Evolutionary conservation across 2,113 vertebrate genomes (phyloP), one percentile per base, ranked within the genome.

Genomic region (Stegastes partitus): DNA sequence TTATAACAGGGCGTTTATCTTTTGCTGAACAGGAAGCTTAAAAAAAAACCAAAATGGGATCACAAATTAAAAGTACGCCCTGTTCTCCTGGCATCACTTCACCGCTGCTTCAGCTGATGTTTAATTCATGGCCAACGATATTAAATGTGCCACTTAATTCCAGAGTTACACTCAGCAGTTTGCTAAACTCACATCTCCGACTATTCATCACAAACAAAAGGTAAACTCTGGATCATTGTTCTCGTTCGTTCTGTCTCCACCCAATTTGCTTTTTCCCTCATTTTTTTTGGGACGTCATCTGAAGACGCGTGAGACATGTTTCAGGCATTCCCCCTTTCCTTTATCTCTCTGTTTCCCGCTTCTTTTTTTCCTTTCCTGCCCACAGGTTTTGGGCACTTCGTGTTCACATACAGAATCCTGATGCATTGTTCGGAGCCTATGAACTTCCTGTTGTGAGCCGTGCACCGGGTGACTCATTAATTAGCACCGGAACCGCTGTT

Each of bases 401-500:
- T 83, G 87, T 92, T 87, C 87, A 69, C 56, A 79, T 71, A 26
- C 31, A 67, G 68, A 54, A 66, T 54, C 63, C 66, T 23, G 49
- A 11, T 63, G 82, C 80, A 93, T 94, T 94, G 93, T 94, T 94
- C 67, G 26, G 72, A 39, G 57, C 47, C 61, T 64, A 59, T 82
- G 68, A 75, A 64, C 89, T 93, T 95, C 94, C 93, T 94, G 93
- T 94, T 92, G 85, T 91, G 86, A 90, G 79, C 22, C 14, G 12
- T 47, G 37, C 45, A 42, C 68, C 56, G 75, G 61, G 56, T 61
- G 66, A 67, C 72, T 72, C 50, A 65, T 90, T 91, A 93, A 93
- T 93, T 91, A 88, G 85, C 74, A 69, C 15, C 63, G 66, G 85
- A 89, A 86, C 54, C 28, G n/a, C 58, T 85, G 86, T 81, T 86